phyloP scores from a whole-genome alignment of 2,888 invertebrate genomes.

The Athalia cordata region DNA sequence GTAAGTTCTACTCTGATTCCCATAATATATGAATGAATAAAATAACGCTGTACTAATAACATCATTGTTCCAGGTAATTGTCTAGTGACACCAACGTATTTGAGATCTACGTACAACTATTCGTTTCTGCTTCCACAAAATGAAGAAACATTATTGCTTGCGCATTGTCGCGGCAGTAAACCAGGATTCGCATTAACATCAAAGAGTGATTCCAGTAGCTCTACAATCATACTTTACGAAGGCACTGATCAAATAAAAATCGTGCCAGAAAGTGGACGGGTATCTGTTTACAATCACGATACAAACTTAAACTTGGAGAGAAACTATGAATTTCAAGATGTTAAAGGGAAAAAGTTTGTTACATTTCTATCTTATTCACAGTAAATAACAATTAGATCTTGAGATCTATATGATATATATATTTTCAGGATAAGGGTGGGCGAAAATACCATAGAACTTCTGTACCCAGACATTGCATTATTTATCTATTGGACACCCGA shows the following conservation, averaged over 20 bases:
- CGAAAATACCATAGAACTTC: constrained; percentile 60
- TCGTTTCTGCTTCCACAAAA: constrained; percentile 56
- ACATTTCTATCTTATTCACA: constrained; percentile 6
- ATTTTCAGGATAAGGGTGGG: constrained; percentile 62
- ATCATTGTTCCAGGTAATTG: constrained; percentile 60
- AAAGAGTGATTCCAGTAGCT: constrained; percentile 52
- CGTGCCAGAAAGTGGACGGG: constrained; percentile 58
- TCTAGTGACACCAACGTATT: constrained; percentile 59
- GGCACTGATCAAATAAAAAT: constrained; percentile 64
- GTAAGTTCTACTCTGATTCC: constrained; percentile 59
- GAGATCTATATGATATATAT: too few species aligned
- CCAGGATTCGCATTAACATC: constrained; percentile 65
- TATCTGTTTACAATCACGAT: constrained; percentile 64
- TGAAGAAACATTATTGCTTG: constrained; percentile 64
- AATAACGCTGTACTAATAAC: neutral
- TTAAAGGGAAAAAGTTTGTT: constrained; percentile 66
- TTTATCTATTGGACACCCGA: constrained; percentile 68
- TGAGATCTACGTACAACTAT: constrained; percentile 63
- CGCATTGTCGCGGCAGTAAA: constrained; percentile 66
- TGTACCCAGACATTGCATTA: constrained; percentile 63
- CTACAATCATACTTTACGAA: constrained; percentile 63
- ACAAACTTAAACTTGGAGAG: constrained; percentile 58
- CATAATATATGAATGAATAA: constrained; percentile 13
- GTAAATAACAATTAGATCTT: neutral
- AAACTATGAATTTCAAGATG: constrained; percentile 62